Base-by-base conservation (phyloP, 2,113 vertebrate genomes). In the Podocnemis expansa region DNA sequence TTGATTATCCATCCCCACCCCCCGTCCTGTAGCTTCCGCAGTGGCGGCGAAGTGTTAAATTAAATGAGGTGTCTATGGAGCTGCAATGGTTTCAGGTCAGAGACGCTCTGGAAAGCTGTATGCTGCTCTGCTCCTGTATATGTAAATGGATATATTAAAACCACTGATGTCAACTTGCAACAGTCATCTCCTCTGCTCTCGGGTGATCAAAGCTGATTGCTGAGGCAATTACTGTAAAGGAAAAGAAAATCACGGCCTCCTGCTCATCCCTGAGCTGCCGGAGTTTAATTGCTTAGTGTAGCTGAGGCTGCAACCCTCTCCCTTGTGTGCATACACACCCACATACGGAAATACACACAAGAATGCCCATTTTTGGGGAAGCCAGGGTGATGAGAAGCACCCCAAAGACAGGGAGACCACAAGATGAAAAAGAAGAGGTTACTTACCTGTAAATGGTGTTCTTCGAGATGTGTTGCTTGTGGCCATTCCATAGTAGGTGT, bases 51-150 rank as follows among this genome's bases (percentile, higher is more conserved):
- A 98, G 98, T 98, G 99, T 99, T 99, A 99, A 99, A 99, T 99
- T 99, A 99, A 99, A 99, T 98, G 98, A 99, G 98, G 98, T 98
- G 98, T 98, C 99, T 99, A 91, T 97, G 96, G 98, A 98, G 98
- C 98, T 91, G 98, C 98, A 98, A 98, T 97, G 98, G 98, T 99
- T 98, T 98, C 96, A 98, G 98, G 98, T 98, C 98, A 98, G 95
- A 96, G 94, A 95, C 84, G 90, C 97, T 97, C 90, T 95, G 97
- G 96, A 98, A 97, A 97, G 95, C 98, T 97, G 96, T 86, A 80
- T 97, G 97, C 97, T 95, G 85, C 11, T 85, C 96, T 96, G 96
- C 94, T 97, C 96, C 92, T 91, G 45, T 96, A 95, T 97, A 98
- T 98, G 98, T 97, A 98, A 98, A 98, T 98, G 97, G 96, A 97